Percentiles rank a stretch among this genome's conserved stretches.
phyloP scores from a whole-genome alignment of 2,888 invertebrate species.

The Trachelus iudaicus region DNA sequence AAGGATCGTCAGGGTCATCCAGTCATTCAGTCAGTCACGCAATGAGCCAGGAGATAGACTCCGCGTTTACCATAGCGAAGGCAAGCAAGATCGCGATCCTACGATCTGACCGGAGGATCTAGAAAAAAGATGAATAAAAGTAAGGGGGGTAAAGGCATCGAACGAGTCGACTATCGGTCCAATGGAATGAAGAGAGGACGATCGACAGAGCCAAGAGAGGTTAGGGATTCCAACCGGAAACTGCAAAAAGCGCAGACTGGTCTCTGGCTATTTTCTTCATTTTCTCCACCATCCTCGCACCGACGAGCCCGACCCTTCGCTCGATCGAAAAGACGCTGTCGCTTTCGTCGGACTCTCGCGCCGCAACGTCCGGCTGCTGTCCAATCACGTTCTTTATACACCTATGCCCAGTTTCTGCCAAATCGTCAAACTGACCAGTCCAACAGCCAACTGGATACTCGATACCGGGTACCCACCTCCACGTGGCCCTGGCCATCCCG shows the following conservation, averaged over 20 bases:
- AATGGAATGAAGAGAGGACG: background rate
- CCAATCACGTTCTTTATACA: background rate
- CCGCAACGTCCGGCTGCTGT: background rate
- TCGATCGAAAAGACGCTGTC: background rate
- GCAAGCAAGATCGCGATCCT: background rate
- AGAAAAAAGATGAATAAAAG: background rate
- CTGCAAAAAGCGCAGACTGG: constrained; percentile 3
- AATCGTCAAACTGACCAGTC: background rate
- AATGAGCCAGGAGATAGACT: constrained; percentile 24
- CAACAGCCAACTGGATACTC: background rate
- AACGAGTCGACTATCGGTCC: background rate
- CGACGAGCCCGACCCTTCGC: background rate
- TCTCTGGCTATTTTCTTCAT: background rate
- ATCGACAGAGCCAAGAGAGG: background rate
- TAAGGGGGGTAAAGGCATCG: background rate
- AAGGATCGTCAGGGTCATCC: constrained; percentile 30
- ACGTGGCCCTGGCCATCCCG: background rate
- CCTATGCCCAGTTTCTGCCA: background rate
- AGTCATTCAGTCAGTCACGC: constrained; percentile 31
- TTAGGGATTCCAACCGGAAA: background rate
- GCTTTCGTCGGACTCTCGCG: background rate
- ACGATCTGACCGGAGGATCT: background rate
- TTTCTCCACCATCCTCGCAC: background rate
- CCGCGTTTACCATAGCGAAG: background rate
- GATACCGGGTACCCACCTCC: background rate